phyloP scores from a whole-genome alignment of 2,797 vertebrate species.

The Tympanoctomys barrerae region DNA sequence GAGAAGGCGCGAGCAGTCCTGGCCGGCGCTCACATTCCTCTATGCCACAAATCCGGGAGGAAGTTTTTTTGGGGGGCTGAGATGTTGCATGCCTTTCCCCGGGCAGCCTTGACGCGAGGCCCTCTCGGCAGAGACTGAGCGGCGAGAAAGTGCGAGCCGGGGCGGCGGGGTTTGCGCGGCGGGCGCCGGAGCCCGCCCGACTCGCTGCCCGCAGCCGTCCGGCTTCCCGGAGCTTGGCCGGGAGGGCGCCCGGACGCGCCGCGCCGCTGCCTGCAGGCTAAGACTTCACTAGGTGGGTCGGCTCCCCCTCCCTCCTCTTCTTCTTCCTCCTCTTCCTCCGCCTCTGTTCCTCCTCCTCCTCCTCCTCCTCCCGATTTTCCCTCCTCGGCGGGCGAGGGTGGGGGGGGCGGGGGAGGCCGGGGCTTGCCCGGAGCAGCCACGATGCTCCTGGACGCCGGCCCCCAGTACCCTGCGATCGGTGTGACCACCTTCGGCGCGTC shows the following conservation, averaged over 20 bases:
- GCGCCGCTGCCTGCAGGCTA: slow-evolving; percentile 71
- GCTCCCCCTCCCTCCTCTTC: slow-evolving; percentile 74
- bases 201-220: slow-evolving; percentile 59
- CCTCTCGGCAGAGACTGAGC: slow-evolving; percentile 78
- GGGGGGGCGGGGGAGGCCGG: slow-evolving; percentile 86
- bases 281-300: slow-evolving; percentile 82
- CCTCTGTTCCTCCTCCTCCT: slow-evolving; percentile 60
- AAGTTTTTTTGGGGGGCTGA: slow-evolving; percentile 82
- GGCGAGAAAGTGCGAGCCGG: slow-evolving; percentile 61
- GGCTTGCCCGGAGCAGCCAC: slow-evolving; percentile 91
- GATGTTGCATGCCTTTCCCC: slow-evolving; percentile 73
- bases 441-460: slow-evolving; percentile 99
- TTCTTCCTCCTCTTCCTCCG: slow-evolving; percentile 74
- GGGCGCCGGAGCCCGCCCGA: slow-evolving; percentile 61
- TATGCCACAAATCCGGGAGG: slow-evolving; percentile 81
- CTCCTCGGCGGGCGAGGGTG: slow-evolving; percentile 85
- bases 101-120: slow-evolving; percentile 79
- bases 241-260: slow-evolving; percentile 53
- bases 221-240: slow-evolving; percentile 28
- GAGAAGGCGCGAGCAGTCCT: slow-evolving; percentile 41
- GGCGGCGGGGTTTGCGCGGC: slow-evolving; percentile 52
- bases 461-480: slow-evolving; percentile 99
- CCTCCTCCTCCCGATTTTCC: slow-evolving; percentile 73
- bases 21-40: slow-evolving; percentile 75
- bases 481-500: slow-evolving; percentile 99